A percentile compares a stretch with the other conserved stretches of the same genome.
Conservation (phyloP, 2,888 invertebrate genomes). For the Parthenolecanium corni region DNA sequence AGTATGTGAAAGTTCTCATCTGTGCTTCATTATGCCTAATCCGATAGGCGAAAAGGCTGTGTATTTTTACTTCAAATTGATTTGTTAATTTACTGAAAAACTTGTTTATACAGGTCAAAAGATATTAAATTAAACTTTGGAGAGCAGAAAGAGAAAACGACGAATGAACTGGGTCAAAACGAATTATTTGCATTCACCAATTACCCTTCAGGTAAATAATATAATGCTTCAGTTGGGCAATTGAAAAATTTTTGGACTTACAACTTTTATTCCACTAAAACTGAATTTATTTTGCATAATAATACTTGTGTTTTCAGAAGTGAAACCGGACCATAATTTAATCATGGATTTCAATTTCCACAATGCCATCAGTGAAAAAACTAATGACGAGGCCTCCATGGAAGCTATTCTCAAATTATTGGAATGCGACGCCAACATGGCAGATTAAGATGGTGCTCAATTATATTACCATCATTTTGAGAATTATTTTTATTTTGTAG, state of each 20-base stretch:
- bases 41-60: too few species aligned
- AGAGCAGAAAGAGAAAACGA: background rate
- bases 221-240: too few species aligned
- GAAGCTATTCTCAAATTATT: constrained; percentile 82
- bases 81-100: too few species aligned
- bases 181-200: constrained; percentile 1
- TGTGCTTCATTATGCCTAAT: too few species aligned
- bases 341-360: constrained; percentile 8
- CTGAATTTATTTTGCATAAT: too few species aligned
- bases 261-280: too few species aligned
- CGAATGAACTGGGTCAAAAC: background rate
- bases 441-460: constrained; percentile 3
- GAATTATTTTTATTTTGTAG: too few species aligned
- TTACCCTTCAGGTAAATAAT: background rate
- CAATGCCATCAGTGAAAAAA: background rate
- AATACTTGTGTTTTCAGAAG: background rate
- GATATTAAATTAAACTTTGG: background rate
- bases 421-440: constrained; percentile 60
- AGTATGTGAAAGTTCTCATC: too few species aligned
- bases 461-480: too few species aligned
- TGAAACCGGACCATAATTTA: background rate
- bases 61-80: too few species aligned
- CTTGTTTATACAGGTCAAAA: background rate
- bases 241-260: too few species aligned
- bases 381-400: constrained; percentile 78